Conservation (phyloP, 2,888 invertebrate species). For the Volucella inanis region DNA sequence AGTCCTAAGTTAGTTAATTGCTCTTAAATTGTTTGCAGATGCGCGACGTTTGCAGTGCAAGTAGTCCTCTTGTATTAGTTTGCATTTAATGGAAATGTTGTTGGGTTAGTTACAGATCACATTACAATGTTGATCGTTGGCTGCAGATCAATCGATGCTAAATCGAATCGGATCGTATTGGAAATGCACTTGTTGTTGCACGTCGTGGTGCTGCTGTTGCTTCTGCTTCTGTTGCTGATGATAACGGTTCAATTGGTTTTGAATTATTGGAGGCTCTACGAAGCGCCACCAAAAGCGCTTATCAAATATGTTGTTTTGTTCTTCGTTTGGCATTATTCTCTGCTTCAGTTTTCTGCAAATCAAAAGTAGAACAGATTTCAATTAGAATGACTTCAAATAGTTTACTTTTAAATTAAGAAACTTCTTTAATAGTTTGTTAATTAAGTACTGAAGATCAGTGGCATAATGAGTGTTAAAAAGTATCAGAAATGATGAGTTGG, state of each 20-base stretch:
- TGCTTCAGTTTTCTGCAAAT: constrained; percentile 59
- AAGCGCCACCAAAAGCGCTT: constrained; percentile 77
- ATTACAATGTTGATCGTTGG: constrained; percentile 65
- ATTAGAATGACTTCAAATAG: not conserved
- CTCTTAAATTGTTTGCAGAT: constrained; percentile 53
- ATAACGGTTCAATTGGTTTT: constrained; percentile 56
- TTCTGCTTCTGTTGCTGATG: constrained; percentile 33
- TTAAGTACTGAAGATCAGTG: too few relatives aligned
- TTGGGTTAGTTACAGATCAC: constrained; percentile 59
- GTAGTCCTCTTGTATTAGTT: constrained; percentile 28
- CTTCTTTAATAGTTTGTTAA: too few relatives aligned
- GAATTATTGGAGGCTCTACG: constrained; percentile 78
- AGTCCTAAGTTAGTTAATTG: constrained; percentile 51
- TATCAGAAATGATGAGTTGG: too few relatives aligned
- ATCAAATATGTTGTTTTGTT: constrained; percentile 74
- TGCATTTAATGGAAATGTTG: constrained; percentile 63
- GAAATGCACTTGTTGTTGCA: constrained; percentile 54
- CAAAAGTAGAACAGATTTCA: not conserved
- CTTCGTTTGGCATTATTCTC: constrained; percentile 76
- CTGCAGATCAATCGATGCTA: constrained; percentile 66
- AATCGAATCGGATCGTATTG: constrained; percentile 48
- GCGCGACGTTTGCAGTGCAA: constrained; percentile 63
- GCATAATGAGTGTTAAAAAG: too few relatives aligned
- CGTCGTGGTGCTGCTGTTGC: constrained; percentile 48
- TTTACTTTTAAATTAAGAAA: too few relatives aligned